phyloP scores from a whole-genome alignment of 2,797 vertebrate species.

The Philypnodon macrostomus region DNA sequence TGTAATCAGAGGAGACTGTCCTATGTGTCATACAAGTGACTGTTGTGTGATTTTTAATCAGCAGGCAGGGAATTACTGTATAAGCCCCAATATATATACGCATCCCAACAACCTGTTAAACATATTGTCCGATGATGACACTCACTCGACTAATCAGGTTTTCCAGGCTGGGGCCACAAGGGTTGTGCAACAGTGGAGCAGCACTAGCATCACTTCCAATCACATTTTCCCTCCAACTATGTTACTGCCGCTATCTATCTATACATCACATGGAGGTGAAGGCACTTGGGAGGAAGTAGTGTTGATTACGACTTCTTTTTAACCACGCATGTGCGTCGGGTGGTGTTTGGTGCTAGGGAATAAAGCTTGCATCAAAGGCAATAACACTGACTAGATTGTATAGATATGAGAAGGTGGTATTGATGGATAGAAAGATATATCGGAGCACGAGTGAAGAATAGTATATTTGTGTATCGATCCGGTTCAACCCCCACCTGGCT shows the following conservation, averaged over 20 bases:
- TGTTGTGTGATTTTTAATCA: slow-evolving; percentile 49
- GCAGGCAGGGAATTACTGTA: slow-evolving; percentile 36
- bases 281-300: slow-evolving; percentile 37
- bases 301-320: slow-evolving; percentile 60
- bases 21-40: slow-evolving; percentile 15
- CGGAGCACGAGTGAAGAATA: slow-evolving; percentile 40
- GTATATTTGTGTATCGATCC: too few species aligned
- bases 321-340: slow-evolving; percentile 39
- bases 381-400: slow-evolving; percentile 16
- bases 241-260: slow-evolving; percentile 31
- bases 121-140: slow-evolving; percentile 29
- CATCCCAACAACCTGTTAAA: slow-evolving; percentile 52
- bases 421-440: slow-evolving; percentile 44
- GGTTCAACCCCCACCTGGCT: too few species aligned
- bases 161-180: slow-evolving; percentile 68
- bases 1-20: slow-evolving; percentile 70
- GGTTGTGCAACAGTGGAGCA: slow-evolving; percentile 69
- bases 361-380: slow-evolving; percentile 56
- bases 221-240: slow-evolving; percentile 24
- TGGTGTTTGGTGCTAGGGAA: slow-evolving; percentile 31
- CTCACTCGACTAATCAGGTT: slow-evolving; percentile 61
- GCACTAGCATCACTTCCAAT: slow-evolving; percentile 66
- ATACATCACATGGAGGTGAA: slow-evolving; percentile 33
- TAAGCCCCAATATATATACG: slow-evolving; percentile 33
- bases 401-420: slow-evolving; percentile 20